Evolutionary conservation across 2,113 vertebrate species (phyloP).

Genomic region (Tichodroma muraria): DNA sequence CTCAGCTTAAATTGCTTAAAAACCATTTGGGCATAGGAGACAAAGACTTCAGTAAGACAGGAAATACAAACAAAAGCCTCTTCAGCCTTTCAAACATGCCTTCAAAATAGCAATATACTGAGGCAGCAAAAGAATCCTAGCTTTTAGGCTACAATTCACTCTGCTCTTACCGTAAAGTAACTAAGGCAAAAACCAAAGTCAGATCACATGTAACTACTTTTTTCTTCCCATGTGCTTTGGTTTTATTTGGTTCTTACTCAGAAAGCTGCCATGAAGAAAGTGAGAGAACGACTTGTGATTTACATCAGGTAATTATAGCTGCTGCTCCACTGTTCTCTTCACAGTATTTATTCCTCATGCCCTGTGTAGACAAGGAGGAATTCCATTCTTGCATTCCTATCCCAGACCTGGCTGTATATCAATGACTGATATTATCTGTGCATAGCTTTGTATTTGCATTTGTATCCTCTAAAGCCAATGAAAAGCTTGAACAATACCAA

Average conservation of each 20-base stretch:
- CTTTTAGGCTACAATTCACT: background rate
- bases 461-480: background rate
- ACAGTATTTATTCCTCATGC: background rate
- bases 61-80: background rate
- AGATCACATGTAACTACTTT: background rate
- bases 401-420: background rate
- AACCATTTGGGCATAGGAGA: background rate
- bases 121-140: background rate
- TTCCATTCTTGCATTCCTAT: background rate
- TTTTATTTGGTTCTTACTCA: background rate
- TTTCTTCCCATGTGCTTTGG: background rate
- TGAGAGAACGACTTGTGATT: background rate
- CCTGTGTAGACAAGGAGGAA: background rate
- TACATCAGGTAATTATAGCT: background rate
- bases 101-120: background rate
- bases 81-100: background rate
- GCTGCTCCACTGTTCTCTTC: background rate
- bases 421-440: background rate
- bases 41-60: background rate
- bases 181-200: background rate
- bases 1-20: background rate
- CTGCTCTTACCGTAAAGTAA: background rate
- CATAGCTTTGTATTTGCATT: background rate
- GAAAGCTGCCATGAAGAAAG: background rate
- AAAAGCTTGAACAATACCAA: background rate